Percentiles rank a stretch among this genome's conserved stretches.
These are phyloP conservation scores for Galeruca laticollis DNA, from an alignment of 2,888 invertebrate genomes.

Conservation along the genomic window DNA sequence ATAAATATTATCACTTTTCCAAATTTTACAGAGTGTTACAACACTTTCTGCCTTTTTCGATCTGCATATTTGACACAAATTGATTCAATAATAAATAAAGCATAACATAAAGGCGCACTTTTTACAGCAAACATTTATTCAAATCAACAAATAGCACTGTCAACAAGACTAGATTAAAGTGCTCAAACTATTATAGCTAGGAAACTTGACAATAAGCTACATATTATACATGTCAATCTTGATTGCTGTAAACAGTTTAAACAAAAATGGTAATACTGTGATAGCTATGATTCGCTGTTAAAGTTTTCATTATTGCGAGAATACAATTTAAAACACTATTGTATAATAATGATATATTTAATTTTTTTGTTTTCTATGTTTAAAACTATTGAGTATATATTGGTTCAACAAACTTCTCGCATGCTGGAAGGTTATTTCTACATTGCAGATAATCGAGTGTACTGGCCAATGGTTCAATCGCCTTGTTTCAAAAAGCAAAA, in stretches of 20 bases:
- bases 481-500: neutral
- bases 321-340: too few relatives aligned
- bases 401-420: too few relatives aligned
- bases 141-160: neutral
- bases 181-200: neutral
- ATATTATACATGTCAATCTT: neutral
- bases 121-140: neutral
- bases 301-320: neutral
- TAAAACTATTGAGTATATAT: neutral
- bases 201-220: neutral
- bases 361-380: neutral
- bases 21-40: slow-evolving; percentile 44
- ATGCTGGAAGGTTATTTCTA: neutral
- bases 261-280: neutral
- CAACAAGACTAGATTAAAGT: neutral
- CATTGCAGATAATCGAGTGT: neutral
- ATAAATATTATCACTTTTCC: slow-evolving; percentile 53
- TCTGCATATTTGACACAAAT: slow-evolving; percentile 31
- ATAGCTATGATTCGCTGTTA: neutral
- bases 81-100: slow-evolving; percentile 8
- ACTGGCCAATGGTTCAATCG: neutral
- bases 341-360: too few relatives aligned
- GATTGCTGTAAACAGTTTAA: neutral
- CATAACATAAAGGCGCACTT: neutral
- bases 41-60: slow-evolving; percentile 30